Conservation (phyloP, 1,140 invertebrate species). For the Lucilia cuprina region DNA sequence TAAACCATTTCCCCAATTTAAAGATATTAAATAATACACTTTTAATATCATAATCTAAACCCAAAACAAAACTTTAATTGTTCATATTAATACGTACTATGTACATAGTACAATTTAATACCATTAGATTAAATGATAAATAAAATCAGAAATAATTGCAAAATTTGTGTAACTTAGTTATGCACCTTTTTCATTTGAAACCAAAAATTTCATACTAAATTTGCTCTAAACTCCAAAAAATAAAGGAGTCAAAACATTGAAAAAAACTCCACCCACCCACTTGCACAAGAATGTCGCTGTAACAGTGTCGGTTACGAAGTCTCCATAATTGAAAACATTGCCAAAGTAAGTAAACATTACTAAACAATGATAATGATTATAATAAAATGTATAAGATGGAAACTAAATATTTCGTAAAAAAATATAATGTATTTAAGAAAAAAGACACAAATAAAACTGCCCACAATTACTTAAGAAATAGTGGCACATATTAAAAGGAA, state of each 20-base stretch:
- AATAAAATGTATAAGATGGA: slow-evolving; percentile 5
- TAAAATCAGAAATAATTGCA: not conserved
- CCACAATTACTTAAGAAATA: not conserved
- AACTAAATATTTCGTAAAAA: not conserved
- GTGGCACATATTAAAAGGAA: not conserved
- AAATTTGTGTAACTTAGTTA: not conserved
- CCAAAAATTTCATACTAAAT: not conserved
- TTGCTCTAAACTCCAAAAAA: not conserved
- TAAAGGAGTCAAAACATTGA: slow-evolving; percentile 12
- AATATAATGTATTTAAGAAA: not conserved
- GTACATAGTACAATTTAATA: not conserved
- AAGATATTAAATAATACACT: not conserved
- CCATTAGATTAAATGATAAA: slow-evolving; percentile 7
- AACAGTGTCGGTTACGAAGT: not conserved
- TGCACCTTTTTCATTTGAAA: not conserved
- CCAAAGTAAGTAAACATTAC: not conserved
- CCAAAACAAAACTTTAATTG: not conserved
- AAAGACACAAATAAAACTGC: not conserved
- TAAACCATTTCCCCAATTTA: not conserved
- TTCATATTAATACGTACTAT: not conserved
- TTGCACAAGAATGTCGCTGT: slow-evolving; percentile 19
- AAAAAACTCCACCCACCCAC: slow-evolving; percentile 22
- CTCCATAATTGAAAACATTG: not conserved
- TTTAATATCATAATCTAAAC: not conserved
- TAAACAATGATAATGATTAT: slow-evolving; percentile 4